phyloP scores from a whole-genome alignment of 2,797 vertebrate genomes.

The Lophotriccus pileatus region DNA sequence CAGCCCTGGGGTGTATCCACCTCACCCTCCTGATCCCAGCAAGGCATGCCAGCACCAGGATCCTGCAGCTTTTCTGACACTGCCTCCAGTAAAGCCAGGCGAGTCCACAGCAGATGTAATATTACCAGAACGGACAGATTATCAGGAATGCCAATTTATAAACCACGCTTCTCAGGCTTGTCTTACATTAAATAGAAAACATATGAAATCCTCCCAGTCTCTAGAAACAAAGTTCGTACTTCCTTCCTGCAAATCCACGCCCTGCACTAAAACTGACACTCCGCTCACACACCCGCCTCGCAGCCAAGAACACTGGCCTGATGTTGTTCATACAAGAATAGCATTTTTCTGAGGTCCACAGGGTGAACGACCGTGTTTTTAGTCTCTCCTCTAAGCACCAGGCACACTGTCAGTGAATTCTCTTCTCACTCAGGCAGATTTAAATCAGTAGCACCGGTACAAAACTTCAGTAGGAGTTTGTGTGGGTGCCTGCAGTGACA shows the following conservation, averaged over 20 bases:
- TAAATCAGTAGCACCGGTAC: neutral
- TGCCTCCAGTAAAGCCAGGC: neutral
- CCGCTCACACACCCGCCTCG: accelerated
- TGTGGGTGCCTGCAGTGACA: neutral
- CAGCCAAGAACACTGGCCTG: neutral
- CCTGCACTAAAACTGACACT: neutral
- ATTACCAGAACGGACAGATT: neutral
- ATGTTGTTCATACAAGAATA: neutral
- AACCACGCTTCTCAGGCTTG: neutral
- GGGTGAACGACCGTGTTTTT: neutral
- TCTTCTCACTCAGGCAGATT: neutral
- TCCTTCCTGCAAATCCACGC: neutral
- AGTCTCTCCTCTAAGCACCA: neutral
- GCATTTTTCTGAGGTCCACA: neutral
- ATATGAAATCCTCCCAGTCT: neutral
- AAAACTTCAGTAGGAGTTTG: neutral
- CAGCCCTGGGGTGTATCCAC: neutral
- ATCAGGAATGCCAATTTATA: accelerated
- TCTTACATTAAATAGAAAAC: neutral
- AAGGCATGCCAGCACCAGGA: accelerated
- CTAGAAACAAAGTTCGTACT: neutral
- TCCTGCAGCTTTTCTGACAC: neutral
- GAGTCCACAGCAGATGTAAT: neutral
- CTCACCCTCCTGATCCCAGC: neutral
- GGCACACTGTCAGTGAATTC: neutral